Evolutionary conservation across 2,113 vertebrate species (phyloP).

Genomic region (mouse (Mus musculus)): DNA sequence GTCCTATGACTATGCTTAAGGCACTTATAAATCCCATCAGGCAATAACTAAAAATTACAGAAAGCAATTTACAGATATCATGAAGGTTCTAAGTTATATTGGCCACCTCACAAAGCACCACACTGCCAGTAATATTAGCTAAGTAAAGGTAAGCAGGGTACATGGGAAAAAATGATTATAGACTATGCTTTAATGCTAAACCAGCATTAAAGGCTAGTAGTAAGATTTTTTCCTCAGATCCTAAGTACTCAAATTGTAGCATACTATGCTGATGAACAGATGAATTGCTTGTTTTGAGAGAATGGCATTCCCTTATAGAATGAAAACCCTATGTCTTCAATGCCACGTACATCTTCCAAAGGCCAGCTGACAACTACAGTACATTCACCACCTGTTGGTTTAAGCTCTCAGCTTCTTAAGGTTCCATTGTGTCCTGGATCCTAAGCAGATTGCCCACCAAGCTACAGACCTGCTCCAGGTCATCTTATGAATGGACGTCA

Average conservation of each 20-base stretch:
- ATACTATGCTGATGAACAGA: not conserved
- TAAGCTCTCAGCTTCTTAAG: not conserved
- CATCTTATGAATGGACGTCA: constrained; percentile 40
- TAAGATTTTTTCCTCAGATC: constrained; percentile 18
- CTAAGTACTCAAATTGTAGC: not conserved
- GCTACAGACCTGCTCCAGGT: constrained; percentile 36
- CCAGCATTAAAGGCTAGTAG: not conserved
- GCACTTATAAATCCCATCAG: not conserved
- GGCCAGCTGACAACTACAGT: not conserved
- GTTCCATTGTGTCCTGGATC: not conserved
- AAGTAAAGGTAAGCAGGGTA: not conserved
- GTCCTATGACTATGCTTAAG: constrained; percentile 2
- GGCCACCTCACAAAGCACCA: not conserved
- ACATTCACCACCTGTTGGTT: not conserved
- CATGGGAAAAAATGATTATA: not conserved
- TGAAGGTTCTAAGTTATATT: not conserved
- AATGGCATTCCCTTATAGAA: constrained; percentile 19
- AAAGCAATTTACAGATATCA: constrained; percentile 33
- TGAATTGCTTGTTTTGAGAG: constrained; percentile 44
- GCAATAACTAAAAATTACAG: constrained; percentile 38
- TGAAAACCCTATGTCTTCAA: constrained; percentile 21
- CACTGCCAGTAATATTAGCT: constrained; percentile 25
- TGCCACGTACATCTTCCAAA: not conserved
- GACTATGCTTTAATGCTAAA: not conserved
- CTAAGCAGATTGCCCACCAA: constrained; percentile 59